phyloP scores from a whole-genome alignment of 2,113 vertebrate species.

The Chloebia gouldiae region DNA sequence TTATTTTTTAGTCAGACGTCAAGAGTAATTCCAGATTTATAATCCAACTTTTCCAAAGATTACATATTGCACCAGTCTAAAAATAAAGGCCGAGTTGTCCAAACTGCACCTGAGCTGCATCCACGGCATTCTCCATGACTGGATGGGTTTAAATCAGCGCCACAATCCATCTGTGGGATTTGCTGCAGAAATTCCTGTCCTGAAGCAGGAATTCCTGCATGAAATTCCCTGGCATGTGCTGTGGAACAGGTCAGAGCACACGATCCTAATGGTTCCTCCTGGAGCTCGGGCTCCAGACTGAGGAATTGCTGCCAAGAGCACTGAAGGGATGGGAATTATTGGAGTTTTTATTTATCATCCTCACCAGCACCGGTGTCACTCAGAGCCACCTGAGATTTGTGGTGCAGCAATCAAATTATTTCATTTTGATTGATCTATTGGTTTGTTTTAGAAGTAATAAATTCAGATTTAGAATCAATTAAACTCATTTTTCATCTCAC shows the following conservation, averaged over 20 bases:
- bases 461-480: not conserved
- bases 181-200: not conserved
- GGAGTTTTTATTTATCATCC: not conserved
- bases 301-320: not conserved
- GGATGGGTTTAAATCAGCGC: not conserved
- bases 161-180: not conserved
- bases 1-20: not conserved
- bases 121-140: not conserved
- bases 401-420: not conserved
- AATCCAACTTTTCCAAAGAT: not conserved
- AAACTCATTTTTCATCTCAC: not conserved
- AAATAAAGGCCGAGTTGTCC: not conserved
- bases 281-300: not conserved
- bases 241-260: not conserved
- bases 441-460: not conserved
- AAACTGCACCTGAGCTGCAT: not conserved
- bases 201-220: constrained; percentile 25
- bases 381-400: not conserved
- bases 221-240: constrained; percentile 45
- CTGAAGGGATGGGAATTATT: not conserved
- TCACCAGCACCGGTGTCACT: not conserved
- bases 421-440: not conserved
- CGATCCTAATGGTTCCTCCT: not conserved
- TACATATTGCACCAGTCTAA: not conserved
- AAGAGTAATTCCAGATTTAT: not conserved